Percentiles rank a stretch among this genome's conserved stretches.
Conservation (phyloP, 2,113 vertebrate species). For the Pelmatolapia mariae region DNA sequence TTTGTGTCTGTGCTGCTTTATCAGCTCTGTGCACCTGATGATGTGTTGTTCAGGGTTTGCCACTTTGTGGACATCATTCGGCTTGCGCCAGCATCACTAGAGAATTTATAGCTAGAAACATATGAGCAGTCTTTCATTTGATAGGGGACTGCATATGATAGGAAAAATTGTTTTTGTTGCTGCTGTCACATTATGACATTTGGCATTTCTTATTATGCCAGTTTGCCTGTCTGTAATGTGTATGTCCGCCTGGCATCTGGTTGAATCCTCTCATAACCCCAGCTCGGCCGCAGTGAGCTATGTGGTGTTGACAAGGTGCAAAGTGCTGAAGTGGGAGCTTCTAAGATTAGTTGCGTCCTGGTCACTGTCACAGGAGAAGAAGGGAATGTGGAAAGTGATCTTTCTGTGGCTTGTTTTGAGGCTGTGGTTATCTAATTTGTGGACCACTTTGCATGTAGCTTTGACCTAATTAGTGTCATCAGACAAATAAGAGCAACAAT, state of each 20-base stretch:
- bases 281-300: background rate
- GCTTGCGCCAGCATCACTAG: background rate
- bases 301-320: slow-evolving; percentile 44
- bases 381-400: slow-evolving; percentile 48
- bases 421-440: background rate
- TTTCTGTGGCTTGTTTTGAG: slow-evolving; percentile 27
- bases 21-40: slow-evolving; percentile 25
- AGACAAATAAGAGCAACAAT: background rate
- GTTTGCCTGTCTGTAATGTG: background rate
- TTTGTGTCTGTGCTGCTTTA: slow-evolving; percentile 1
- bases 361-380: slow-evolving; percentile 48
- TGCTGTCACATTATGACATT: background rate
- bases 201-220: background rate
- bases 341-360: slow-evolving; percentile 57
- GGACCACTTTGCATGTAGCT: background rate
- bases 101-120: background rate
- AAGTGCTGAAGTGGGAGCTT: slow-evolving; percentile 53
- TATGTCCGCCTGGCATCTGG: background rate
- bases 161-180: background rate
- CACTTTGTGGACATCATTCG: background rate
- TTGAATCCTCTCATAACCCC: slow-evolving; percentile 33
- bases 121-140: background rate
- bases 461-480: background rate
- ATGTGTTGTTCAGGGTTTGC: background rate
- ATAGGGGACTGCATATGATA: background rate